Base-by-base conservation (phyloP, 2,797 vertebrate species). In the Adelosebastes latens region DNA sequence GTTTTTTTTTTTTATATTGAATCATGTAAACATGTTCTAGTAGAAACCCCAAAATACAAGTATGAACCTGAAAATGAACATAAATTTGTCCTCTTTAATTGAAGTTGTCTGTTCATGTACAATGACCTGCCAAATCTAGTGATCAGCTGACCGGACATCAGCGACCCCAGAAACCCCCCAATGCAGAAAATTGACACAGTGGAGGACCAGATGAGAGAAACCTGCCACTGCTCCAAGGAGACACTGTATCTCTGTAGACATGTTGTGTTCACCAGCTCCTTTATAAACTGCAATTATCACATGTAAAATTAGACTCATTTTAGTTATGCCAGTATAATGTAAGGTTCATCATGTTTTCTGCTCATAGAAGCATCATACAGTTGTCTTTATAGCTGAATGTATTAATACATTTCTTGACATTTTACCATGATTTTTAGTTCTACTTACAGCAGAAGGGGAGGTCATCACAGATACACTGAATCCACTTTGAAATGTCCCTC, bases 401-500 rank as follows among this genome's bases (percentile, higher is more conserved):
- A 5, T 49, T 32, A 20, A 49, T 29, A 55, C 2, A 34, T 32
- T 29, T 55, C 5, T n/a, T 60, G 14, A 60, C 8, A 22, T 46
- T 18, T 66, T 18, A 32, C 2, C 2, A 8, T n/a, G 8, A 53
- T 36, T 13, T 11, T 13, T 71, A 42, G 11, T 60, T 36, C 5
- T 69, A 85, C 97, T 96, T 84, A 97, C 96, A 24, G 5, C 75
- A 18, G 97, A 96, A 1, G 97, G 92, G 1, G 96, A 96, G 25
- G 92, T 97, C 87, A 98, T 91, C 46, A 96, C 96, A 71, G 96
- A 96, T 25, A 97, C 18, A 1, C 92, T 65, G 80, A 95, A 97
- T 32, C 97, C 97, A 84, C 89, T 94, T 4, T 97, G 94, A 82
- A 97, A 97, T 0, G 94, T 95, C 9, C 97, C 96, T 27, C 97